Conservation (phyloP, 1,140 invertebrate genomes). For the Cherax destructor region DNA sequence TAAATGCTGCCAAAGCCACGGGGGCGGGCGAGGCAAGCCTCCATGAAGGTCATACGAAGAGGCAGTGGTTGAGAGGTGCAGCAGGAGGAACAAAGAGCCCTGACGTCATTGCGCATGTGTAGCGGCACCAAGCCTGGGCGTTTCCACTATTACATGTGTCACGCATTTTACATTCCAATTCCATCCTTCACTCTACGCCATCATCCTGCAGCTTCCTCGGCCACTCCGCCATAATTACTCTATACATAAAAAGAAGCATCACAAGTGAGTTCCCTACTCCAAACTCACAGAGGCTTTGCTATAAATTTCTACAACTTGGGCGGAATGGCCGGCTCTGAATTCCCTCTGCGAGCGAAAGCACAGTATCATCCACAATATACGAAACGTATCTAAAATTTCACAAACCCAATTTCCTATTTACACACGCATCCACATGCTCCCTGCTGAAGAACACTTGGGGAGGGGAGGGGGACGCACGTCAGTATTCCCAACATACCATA, state of each 20-base stretch:
- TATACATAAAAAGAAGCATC: not conserved
- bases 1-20: too few relatives aligned
- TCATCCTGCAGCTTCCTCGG: not conserved
- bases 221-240: not conserved
- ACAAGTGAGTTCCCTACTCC: not conserved
- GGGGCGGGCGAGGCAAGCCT: too few relatives aligned
- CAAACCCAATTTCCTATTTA: not conserved
- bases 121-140: not conserved
- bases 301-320: not conserved
- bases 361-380: not conserved
- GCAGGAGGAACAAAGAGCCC: not conserved
- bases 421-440: not conserved
- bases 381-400: not conserved
- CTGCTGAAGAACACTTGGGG: not conserved
- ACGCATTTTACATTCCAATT: not conserved
- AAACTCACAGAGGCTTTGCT: not conserved
- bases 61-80: not conserved
- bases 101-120: slow-evolving; percentile 10
- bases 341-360: not conserved
- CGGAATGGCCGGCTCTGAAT: slow-evolving; percentile 2
- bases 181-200: not conserved
- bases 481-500: not conserved
- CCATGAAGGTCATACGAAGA: not conserved
- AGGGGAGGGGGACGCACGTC: not conserved
- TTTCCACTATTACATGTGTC: not conserved